phyloP scores from a whole-genome alignment of 2,797 vertebrate species.

The Tinamus major region DNA sequence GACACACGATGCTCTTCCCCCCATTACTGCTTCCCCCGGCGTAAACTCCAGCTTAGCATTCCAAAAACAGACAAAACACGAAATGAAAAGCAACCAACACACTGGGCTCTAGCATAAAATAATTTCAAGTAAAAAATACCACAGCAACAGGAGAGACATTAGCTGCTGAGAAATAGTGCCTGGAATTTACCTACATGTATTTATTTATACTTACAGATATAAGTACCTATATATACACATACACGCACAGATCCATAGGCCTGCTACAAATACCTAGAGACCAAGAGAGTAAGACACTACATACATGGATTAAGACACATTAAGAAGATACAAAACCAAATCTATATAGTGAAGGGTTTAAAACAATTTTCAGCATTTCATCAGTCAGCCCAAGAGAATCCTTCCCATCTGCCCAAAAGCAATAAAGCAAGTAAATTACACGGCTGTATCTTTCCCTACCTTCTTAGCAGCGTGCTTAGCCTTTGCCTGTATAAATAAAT shows the following conservation, averaged over 20 bases:
- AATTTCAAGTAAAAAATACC: constrained; percentile 3
- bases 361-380: constrained; percentile 38
- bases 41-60: not conserved
- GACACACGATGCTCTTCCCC: not conserved
- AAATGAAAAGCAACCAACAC: constrained; percentile 31
- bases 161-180: not conserved
- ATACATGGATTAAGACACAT: not conserved
- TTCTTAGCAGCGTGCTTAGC: not conserved
- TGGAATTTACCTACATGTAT: not conserved
- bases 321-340: not conserved
- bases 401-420: constrained; percentile 9
- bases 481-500: not conserved
- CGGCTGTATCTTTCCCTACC: not conserved
- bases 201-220: not conserved
- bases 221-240: not conserved
- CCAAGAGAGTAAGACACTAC: not conserved
- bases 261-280: not conserved
- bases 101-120: not conserved
- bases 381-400: not conserved
- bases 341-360: not conserved
- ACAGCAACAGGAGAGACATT: not conserved
- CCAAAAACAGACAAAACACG: constrained; percentile 11
- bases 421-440: constrained; percentile 38
- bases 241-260: not conserved
- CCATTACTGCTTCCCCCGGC: not conserved